A percentile compares a stretch with the other conserved stretches of the same genome.
Evolutionary conservation across 1,140 invertebrate genomes (phyloP).

Genomic region (Drosophila willistoni): DNA sequence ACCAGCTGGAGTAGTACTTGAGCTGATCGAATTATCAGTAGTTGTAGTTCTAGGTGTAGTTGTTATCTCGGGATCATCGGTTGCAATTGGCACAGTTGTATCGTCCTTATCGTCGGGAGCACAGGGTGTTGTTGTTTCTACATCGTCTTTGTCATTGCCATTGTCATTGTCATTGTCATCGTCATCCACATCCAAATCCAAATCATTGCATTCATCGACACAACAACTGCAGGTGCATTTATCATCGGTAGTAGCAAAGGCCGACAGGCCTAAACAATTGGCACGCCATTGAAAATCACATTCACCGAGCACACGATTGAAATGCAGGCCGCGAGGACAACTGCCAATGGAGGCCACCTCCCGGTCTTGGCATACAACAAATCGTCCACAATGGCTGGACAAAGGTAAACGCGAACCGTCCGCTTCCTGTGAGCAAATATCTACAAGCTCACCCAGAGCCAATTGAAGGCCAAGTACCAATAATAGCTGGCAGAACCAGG

Average conservation of each 20-base stretch:
- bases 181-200: slow-evolving; percentile 1
- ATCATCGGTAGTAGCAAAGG: slow-evolving; percentile 36
- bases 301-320: slow-evolving; percentile 55
- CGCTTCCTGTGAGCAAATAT: slow-evolving; percentile 39
- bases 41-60: neutral
- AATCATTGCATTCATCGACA: slow-evolving; percentile 42
- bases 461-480: slow-evolving; percentile 14
- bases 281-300: slow-evolving; percentile 71
- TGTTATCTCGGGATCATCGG: neutral
- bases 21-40: neutral
- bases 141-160: neutral
- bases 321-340: slow-evolving; percentile 63
- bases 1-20: slow-evolving; percentile 20
- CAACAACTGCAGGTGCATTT: slow-evolving; percentile 60
- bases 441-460: slow-evolving; percentile 19
- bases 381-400: slow-evolving; percentile 43
- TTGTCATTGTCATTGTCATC: neutral
- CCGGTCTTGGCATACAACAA: slow-evolving; percentile 44
- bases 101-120: slow-evolving; percentile 15
- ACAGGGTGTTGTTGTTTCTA: slow-evolving; percentile 11
- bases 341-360: slow-evolving; percentile 46
- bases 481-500: slow-evolving; percentile 25
- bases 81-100: slow-evolving; percentile 4
- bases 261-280: slow-evolving; percentile 37
- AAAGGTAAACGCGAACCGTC: slow-evolving; percentile 52